phyloP scores from a whole-genome alignment of 2,888 invertebrate genomes.

The Drosophila vallismaia region DNA sequence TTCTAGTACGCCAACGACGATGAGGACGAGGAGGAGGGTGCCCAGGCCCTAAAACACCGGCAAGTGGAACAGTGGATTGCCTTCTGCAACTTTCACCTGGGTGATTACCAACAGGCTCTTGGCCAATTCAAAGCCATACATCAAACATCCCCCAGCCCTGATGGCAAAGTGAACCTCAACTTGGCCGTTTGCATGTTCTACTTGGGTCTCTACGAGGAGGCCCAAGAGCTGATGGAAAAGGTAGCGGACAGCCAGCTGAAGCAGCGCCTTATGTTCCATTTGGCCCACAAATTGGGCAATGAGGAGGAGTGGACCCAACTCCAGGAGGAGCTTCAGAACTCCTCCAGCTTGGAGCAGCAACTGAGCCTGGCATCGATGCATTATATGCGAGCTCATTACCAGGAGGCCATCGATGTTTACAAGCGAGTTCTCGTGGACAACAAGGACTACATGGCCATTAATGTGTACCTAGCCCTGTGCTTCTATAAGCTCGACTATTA shows the following conservation, averaged over 20 bases:
- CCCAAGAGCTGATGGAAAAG: slow-evolving; percentile 87
- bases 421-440: slow-evolving; percentile 96
- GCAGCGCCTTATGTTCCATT: slow-evolving; percentile 94
- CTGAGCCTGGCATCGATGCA: slow-evolving; percentile 97
- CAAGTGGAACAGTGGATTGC: slow-evolving; percentile 93
- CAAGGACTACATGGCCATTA: slow-evolving; percentile 96
- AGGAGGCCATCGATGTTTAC: slow-evolving; percentile 99
- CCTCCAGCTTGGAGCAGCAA: slow-evolving; percentile 92
- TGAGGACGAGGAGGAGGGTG: slow-evolving; percentile 59
- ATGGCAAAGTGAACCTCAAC: slow-evolving; percentile 87
- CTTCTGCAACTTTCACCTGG: slow-evolving; percentile 97
- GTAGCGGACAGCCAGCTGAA: slow-evolving; percentile 88
- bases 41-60: slow-evolving; percentile 67
- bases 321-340: slow-evolving; percentile 93
- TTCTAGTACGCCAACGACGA: slow-evolving; percentile 70
- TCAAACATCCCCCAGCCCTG: slow-evolving; percentile 6
- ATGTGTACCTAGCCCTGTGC: slow-evolving; percentile 98
- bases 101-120: slow-evolving; percentile 94
- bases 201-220: slow-evolving; percentile 88
- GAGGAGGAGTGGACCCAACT: slow-evolving; percentile 93
- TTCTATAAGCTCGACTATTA: slow-evolving; percentile 99
- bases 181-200: slow-evolving; percentile 98
- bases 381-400: slow-evolving; percentile 97
- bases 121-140: slow-evolving; percentile 88
- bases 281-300: slow-evolving; percentile 96